These are phyloP conservation scores for Gouania willdenowi DNA, from an alignment of 2,797 vertebrate species.

Conservation along the genomic window DNA sequence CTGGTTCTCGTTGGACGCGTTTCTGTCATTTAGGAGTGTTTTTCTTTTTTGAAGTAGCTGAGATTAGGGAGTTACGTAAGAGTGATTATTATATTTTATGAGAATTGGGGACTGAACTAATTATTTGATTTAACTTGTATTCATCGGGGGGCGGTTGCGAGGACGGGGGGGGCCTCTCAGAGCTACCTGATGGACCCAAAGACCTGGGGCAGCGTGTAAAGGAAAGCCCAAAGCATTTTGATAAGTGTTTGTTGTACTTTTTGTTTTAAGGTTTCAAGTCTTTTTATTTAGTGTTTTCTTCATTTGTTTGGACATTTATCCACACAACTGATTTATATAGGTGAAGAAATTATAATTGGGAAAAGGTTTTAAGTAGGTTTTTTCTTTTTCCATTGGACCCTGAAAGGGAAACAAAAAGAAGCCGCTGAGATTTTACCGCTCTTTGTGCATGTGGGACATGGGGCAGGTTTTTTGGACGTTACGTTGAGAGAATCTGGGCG, in stretches of 20 bases:
- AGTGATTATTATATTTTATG: slow-evolving; percentile 8
- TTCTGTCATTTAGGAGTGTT: slow-evolving; percentile 52
- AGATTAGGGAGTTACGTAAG: slow-evolving; percentile 29
- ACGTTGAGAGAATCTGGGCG: slow-evolving; percentile 20
- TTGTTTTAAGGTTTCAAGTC: slow-evolving; percentile 36
- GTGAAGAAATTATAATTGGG: slow-evolving; percentile 34
- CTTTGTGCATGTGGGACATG: too few species aligned
- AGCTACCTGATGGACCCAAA: slow-evolving; percentile 46
- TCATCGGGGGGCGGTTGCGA: too few species aligned
- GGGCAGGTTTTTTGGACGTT: neutral
- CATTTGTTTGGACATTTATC: slow-evolving; percentile 42
- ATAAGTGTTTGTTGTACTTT: slow-evolving; percentile 30
- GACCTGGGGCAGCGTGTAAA: slow-evolving; percentile 31
- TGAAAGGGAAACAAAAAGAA: slow-evolving; percentile 21
- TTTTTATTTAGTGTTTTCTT: slow-evolving; percentile 38
- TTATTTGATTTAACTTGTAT: slow-evolving; percentile 39
- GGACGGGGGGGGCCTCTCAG: slow-evolving; percentile 25
- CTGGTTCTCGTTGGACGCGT: slow-evolving; percentile 51
- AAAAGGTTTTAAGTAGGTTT: slow-evolving; percentile 19
- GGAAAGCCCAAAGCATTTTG: slow-evolving; percentile 37
- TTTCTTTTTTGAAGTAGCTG: slow-evolving; percentile 45
- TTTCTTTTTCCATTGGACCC: slow-evolving; percentile 19
- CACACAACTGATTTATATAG: slow-evolving; percentile 41
- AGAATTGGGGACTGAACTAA: slow-evolving; percentile 14
- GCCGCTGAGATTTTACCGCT: neutral